Conservation (phyloP, 2,113 vertebrate species). For the Microtus montanus region DNA sequence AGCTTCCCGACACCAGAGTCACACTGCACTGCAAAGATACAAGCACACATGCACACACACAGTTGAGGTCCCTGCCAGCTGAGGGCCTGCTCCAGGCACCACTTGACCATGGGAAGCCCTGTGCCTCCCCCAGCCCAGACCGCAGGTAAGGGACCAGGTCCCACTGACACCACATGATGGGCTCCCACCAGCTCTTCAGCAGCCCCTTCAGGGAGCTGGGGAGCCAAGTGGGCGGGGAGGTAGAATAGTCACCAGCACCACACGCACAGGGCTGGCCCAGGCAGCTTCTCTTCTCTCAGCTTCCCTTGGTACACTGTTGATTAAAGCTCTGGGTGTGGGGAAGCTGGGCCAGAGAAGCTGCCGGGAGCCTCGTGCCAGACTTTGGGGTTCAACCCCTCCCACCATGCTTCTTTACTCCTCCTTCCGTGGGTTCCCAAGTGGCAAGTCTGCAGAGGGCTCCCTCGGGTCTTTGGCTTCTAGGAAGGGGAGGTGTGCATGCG, state of each 20-base stretch:
- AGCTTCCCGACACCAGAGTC: conserved; percentile 31
- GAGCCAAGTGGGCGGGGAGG: conserved; percentile 51
- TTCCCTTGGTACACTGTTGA: conserved; percentile 74
- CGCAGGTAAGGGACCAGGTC: not conserved
- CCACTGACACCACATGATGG: not conserved
- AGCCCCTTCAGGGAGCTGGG: not conserved
- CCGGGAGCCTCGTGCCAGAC: conserved; percentile 38
- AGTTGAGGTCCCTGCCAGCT: not conserved
- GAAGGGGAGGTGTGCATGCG: conserved; percentile 99
- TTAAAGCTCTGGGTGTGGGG: conserved; percentile 81
- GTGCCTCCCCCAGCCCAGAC: not conserved
- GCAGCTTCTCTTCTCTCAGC: conserved; percentile 43
- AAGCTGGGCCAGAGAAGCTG: not conserved
- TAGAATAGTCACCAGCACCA: conserved; percentile 60
- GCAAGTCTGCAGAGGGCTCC: conserved; percentile 85
- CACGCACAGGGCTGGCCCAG: not conserved
- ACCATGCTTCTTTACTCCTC: not conserved
- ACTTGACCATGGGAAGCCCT: not conserved
- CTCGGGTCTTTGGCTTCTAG: conserved; percentile 94
- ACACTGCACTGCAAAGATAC: conserved; percentile 34
- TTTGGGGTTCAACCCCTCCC: conserved; percentile 72
- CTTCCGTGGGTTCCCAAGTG: conserved; percentile 77
- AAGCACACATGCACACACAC: conserved; percentile 42
- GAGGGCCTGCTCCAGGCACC: not conserved
- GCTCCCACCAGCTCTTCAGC: not conserved